A percentile compares a stretch with the other conserved stretches of the same genome.
These are phyloP conservation scores for Chalcis sispes DNA, from an alignment of 2,888 invertebrate species.

Conservation along the genomic window DNA sequence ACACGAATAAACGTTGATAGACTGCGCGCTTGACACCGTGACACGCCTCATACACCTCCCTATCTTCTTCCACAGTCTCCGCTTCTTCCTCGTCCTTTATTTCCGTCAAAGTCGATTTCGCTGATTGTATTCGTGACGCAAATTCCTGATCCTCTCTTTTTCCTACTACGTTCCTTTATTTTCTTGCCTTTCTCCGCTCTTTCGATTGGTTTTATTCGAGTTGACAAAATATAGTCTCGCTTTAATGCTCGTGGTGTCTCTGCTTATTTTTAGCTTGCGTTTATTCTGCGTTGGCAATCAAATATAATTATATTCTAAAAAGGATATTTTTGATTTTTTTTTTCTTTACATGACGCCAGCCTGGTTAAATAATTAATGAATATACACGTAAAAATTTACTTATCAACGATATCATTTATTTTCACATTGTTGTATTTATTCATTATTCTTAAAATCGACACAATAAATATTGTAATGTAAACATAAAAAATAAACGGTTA, in stretches of 20 bases:
- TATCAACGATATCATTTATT: too few species aligned
- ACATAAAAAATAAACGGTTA: conserved; percentile 19
- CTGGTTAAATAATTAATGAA: too few species aligned
- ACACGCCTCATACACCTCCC: conserved; percentile 46
- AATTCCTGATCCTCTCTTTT: conserved; percentile 37
- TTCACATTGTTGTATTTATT: too few species aligned
- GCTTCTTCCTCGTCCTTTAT: background rate
- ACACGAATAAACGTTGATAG: conserved; percentile 32
- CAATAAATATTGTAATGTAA: background rate
- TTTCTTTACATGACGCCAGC: too few species aligned
- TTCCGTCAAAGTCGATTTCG: conserved; percentile 29
- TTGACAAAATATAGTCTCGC: background rate
- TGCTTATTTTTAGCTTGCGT: too few species aligned
- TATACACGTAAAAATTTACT: too few species aligned
- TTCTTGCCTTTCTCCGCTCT: background rate
- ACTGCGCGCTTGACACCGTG: conserved; percentile 10
- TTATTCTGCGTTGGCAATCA: too few species aligned
- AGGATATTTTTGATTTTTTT: too few species aligned
- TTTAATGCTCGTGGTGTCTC: background rate
- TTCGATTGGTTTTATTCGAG: conserved; percentile 28
- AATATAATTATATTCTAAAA: too few species aligned
- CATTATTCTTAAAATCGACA: too few species aligned
- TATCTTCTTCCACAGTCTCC: background rate
- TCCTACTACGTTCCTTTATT: background rate
- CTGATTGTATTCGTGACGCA: conserved; percentile 51